Evolutionary conservation across 1,140 invertebrate species (phyloP).

Genomic region (Uloborus diversus): DNA sequence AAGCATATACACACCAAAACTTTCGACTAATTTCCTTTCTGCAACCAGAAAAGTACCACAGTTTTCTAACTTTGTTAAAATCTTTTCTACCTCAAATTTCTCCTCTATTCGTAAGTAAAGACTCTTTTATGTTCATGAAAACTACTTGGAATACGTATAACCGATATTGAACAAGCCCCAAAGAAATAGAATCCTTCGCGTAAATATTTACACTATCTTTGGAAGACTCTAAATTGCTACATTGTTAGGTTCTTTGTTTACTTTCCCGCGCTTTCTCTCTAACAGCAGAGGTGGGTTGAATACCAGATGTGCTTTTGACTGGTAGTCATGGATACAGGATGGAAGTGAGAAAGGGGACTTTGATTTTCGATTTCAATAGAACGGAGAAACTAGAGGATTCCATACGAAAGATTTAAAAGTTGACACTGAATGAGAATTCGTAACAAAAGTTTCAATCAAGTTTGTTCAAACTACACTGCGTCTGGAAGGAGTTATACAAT

Average conservation of each 20-base stretch:
- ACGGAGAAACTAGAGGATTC: background rate
- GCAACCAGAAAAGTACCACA: background rate
- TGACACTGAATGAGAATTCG: background rate
- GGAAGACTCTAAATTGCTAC: background rate
- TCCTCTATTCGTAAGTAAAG: background rate
- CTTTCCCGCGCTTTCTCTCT: background rate
- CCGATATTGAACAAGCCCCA: background rate
- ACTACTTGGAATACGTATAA: background rate
- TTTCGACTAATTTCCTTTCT: background rate
- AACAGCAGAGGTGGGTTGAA: background rate
- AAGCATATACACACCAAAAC: background rate
- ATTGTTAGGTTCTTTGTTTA: conserved; percentile 14
- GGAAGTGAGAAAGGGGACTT: background rate
- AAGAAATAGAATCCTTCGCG: conserved; percentile 1
- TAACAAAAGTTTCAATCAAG: background rate
- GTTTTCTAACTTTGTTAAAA: background rate
- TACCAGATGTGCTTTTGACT: background rate
- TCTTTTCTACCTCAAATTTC: background rate
- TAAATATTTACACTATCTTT: conserved; percentile 19
- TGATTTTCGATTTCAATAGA: background rate
- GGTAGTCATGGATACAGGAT: background rate
- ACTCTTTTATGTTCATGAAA: background rate
- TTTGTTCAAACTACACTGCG: background rate
- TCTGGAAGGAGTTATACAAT: no score
- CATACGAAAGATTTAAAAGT: background rate